Evolutionary conservation across 2,888 invertebrate species (phyloP).

Genomic region (Ormyrus rosae): DNA sequence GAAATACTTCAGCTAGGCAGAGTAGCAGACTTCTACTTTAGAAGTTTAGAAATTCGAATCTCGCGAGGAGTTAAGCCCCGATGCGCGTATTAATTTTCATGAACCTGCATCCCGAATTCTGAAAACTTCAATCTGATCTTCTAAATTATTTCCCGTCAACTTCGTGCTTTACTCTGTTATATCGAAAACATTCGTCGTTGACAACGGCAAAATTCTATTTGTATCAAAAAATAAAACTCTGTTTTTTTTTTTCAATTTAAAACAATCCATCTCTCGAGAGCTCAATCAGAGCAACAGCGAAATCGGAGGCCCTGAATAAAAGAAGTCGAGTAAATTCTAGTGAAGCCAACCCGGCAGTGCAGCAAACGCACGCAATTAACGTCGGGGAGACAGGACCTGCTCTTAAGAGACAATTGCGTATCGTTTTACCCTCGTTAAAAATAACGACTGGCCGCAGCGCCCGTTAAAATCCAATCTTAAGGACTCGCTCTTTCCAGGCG

Average conservation of each 20-base stretch:
- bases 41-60: too few relatives aligned
- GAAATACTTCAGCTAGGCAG: neutral
- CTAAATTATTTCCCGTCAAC: too few relatives aligned
- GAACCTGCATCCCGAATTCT: neutral
- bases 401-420: slow-evolving; percentile 51
- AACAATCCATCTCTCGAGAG: too few relatives aligned
- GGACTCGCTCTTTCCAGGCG: neutral
- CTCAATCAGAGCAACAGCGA: neutral
- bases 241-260: too few relatives aligned
- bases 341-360: too few relatives aligned
- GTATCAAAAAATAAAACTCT: too few relatives aligned
- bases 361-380: slow-evolving; percentile 31
- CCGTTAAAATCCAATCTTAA: slow-evolving; percentile 38
- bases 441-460: slow-evolving; percentile 40
- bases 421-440: slow-evolving; percentile 53
- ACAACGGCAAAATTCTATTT: too few relatives aligned
- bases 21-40: too few relatives aligned
- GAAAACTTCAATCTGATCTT: too few relatives aligned
- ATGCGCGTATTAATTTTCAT: slow-evolving; percentile 6
- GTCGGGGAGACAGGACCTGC: neutral
- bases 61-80: neutral
- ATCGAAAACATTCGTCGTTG: too few relatives aligned
- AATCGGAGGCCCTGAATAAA: neutral
- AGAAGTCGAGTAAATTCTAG: neutral
- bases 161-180: too few relatives aligned